Conservation (phyloP, 2,113 vertebrate species). For the Paramisgurnus dabryanus region DNA sequence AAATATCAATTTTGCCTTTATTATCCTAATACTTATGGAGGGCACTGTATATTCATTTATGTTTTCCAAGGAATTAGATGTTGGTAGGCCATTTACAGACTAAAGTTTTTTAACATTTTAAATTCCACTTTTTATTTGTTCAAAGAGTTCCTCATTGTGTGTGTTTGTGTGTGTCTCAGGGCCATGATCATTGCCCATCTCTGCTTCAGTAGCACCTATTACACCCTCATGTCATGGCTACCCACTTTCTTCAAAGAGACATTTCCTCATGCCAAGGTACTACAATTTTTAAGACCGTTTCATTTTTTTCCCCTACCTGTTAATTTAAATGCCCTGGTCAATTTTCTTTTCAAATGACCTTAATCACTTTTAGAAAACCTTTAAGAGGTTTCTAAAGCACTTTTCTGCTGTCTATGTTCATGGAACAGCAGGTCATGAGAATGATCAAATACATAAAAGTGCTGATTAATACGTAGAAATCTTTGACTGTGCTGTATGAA, state of each 20-base stretch:
- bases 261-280: conserved; percentile 82
- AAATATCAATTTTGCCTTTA: too few species aligned
- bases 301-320: background rate
- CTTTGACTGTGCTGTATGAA: background rate
- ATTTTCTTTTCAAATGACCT: too few species aligned
- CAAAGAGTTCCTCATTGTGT: conserved; percentile 13
- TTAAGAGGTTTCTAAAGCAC: too few species aligned
- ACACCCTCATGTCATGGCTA: conserved; percentile 88
- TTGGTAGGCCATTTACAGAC: too few species aligned
- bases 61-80: too few species aligned
- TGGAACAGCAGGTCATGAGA: background rate
- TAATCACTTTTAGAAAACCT: too few species aligned
- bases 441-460: background rate
- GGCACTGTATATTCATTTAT: too few species aligned
- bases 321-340: too few species aligned
- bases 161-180: conserved; percentile 65
- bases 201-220: conserved; percentile 74
- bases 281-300: background rate
- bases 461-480: background rate
- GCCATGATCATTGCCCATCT: conserved; percentile 84
- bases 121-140: too few species aligned
- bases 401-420: background rate
- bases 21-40: too few species aligned
- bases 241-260: conserved; percentile 90
- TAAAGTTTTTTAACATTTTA: too few species aligned